Percentiles rank a stretch among this genome's conserved stretches.
Evolutionary conservation across 2,888 invertebrate species (phyloP).

Genomic region (Torymus auratus): DNA sequence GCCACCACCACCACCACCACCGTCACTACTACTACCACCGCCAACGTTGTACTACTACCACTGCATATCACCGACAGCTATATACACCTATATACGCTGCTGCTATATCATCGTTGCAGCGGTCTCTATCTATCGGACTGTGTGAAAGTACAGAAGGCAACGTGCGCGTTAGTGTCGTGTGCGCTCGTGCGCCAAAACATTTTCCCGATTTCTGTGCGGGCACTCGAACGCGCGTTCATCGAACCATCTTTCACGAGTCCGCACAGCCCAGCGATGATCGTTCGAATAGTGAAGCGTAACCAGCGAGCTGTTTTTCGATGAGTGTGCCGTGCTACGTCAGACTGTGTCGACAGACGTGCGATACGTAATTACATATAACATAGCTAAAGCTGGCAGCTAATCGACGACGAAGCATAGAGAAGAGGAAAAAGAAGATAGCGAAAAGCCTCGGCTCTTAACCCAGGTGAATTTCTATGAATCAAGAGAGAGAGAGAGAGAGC

Average conservation of each 20-base stretch:
- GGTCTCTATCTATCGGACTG: slow-evolving; percentile 5
- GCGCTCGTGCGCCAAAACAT: slow-evolving; percentile 31
- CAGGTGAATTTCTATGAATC: slow-evolving; percentile 44
- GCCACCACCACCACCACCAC: not conserved
- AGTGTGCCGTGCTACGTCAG: slow-evolving; percentile 31
- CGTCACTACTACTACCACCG: slow-evolving; percentile 14
- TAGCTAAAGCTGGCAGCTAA: slow-evolving; percentile 31
- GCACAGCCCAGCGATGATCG: not conserved
- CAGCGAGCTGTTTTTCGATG: not conserved
- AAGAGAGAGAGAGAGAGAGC: not conserved
- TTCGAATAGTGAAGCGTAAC: slow-evolving; percentile 6
- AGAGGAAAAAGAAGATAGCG: slow-evolving; percentile 13
- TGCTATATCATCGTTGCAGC: not conserved
- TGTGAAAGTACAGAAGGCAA: not conserved
- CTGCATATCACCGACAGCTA: too few relatives aligned
- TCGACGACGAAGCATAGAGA: not conserved
- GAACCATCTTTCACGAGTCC: not conserved
- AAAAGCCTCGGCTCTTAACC: not conserved
- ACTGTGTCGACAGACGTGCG: slow-evolving; percentile 12
- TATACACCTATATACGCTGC: not conserved
- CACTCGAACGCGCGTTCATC: not conserved
- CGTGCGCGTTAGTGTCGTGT: slow-evolving; percentile 42
- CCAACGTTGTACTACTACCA: not conserved
- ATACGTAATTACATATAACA: not conserved
- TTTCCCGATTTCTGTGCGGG: not conserved